Evolutionary conservation across 2,888 invertebrate species (phyloP).

Genomic region (Pardosa pseudoannulata): DNA sequence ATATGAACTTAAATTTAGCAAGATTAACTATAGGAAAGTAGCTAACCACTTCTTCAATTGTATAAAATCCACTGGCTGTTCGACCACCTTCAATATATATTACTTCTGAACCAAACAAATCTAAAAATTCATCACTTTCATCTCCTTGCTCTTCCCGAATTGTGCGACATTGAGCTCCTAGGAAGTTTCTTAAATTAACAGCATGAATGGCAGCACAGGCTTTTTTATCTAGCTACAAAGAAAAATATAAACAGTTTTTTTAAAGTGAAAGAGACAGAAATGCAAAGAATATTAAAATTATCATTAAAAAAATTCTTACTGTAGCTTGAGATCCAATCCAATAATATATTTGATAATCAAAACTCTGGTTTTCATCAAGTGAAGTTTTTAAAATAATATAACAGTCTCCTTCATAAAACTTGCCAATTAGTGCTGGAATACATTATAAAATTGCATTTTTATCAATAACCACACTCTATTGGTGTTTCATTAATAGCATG

Average conservation of each 20-base stretch:
- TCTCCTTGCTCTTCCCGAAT: slow-evolving; percentile 98
- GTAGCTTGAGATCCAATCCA: slow-evolving; percentile 98
- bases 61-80: slow-evolving; percentile 97
- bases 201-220: slow-evolving; percentile 99
- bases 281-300: neutral
- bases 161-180: slow-evolving; percentile 95
- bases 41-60: slow-evolving; percentile 91
- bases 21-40: neutral
- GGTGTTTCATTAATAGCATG: neutral
- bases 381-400: slow-evolving; percentile 96
- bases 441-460: neutral
- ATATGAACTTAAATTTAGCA: neutral
- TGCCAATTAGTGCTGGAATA: slow-evolving; percentile 88
- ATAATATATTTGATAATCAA: slow-evolving; percentile 97
- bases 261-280: neutral
- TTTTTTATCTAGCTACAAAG: slow-evolving; percentile 88
- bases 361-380: slow-evolving; percentile 85
- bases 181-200: slow-evolving; percentile 95
- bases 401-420: slow-evolving; percentile 99
- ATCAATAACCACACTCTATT: neutral
- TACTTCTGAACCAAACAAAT: slow-evolving; percentile 91
- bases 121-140: slow-evolving; percentile 96
- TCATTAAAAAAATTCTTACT: slow-evolving; percentile 81
- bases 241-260: neutral
- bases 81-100: slow-evolving; percentile 98